phyloP scores from a whole-genome alignment of 2,113 vertebrate species.

The Myotis yumanensis region DNA sequence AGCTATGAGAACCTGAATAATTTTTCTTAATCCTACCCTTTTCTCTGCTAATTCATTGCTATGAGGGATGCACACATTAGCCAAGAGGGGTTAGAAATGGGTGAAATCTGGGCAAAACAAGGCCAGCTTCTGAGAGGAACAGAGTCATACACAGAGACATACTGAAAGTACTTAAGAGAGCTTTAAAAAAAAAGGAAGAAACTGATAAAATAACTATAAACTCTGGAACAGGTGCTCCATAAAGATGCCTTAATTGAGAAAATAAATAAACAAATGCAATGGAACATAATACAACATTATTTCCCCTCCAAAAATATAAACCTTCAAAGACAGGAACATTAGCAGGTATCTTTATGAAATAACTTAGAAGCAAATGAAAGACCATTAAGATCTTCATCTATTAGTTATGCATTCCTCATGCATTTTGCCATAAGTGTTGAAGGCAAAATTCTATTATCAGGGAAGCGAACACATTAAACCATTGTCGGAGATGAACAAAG shows the following conservation, averaged over 20 bases:
- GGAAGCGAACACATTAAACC: background rate
- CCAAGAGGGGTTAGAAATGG: background rate
- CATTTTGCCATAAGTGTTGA: background rate
- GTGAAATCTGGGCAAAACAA: background rate
- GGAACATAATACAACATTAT: background rate
- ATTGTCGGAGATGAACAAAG: background rate
- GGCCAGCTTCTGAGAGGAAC: background rate
- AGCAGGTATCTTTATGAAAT: background rate
- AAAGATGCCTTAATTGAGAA: background rate
- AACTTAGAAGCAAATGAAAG: constrained; percentile 11
- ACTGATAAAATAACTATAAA: constrained; percentile 22
- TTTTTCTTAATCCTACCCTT: background rate
- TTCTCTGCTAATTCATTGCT: background rate
- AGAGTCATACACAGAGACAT: background rate
- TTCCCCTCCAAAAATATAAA: constrained; percentile 28
- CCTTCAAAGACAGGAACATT: background rate
- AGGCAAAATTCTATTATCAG: background rate
- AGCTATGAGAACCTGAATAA: background rate
- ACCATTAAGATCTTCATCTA: background rate
- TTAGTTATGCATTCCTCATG: background rate
- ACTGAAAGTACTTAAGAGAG: background rate
- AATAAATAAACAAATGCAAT: background rate
- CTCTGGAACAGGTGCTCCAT: background rate
- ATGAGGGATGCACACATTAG: background rate
- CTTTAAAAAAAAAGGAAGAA: background rate